phyloP scores from a whole-genome alignment of 1,140 invertebrate species.

The Linepithema humile region DNA sequence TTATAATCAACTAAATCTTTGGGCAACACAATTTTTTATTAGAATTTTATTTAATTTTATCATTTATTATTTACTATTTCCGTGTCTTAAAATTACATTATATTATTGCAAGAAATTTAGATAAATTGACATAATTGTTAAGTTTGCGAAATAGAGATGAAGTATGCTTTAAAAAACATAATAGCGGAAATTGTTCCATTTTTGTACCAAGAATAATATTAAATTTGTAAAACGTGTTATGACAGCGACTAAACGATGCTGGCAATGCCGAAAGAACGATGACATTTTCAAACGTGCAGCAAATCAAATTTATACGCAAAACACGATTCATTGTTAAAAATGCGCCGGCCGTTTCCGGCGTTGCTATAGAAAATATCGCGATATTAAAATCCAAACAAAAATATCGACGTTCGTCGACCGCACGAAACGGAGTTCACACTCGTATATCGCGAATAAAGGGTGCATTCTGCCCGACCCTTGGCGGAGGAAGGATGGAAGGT shows the following conservation, averaged over 20 bases:
- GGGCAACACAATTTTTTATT: background rate
- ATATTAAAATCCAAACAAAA: slow-evolving; percentile 29
- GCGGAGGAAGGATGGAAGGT: background rate
- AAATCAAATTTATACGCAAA: slow-evolving; percentile 42
- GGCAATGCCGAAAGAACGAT: background rate
- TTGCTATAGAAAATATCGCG: slow-evolving; percentile 37
- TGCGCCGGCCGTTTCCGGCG: slow-evolving; percentile 14
- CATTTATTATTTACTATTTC: slow-evolving; percentile 17
- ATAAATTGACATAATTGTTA: background rate
- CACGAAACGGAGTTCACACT: background rate
- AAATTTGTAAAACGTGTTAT: slow-evolving; percentile 20
- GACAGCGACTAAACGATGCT: background rate
- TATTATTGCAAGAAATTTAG: background rate
- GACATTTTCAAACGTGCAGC: background rate
- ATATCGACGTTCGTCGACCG: slow-evolving; percentile 21
- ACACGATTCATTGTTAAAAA: slow-evolving; percentile 32
- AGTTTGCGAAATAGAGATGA: background rate
- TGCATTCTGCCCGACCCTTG: background rate
- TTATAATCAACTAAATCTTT: background rate
- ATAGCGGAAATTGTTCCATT: background rate
- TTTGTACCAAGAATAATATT: background rate
- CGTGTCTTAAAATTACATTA: background rate
- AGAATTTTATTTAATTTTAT: background rate
- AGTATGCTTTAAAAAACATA: background rate
- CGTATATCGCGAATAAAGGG: slow-evolving; percentile 20